phyloP scores from a whole-genome alignment of 1,140 invertebrate genomes.

The Drosophila hydei region DNA sequence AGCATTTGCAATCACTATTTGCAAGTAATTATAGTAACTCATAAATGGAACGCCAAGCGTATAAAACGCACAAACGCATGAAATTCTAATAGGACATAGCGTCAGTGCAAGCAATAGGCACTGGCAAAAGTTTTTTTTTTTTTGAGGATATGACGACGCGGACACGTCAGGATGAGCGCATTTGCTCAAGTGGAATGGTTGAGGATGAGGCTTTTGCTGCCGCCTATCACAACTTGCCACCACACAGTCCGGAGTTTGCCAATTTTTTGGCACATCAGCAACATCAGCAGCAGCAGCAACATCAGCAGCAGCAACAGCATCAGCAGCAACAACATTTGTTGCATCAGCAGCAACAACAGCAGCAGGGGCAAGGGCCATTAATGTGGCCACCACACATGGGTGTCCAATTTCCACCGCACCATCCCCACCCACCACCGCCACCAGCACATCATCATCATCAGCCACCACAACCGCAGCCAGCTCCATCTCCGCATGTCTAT shows the following conservation, averaged over 20 bases:
- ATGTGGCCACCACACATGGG: conserved; percentile 62
- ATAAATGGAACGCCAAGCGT: conserved; percentile 16
- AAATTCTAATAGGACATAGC: conserved; percentile 65
- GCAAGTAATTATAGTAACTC: conserved; percentile 21
- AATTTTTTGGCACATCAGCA: conserved; percentile 65
- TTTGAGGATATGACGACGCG: conserved; percentile 60
- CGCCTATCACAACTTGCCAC: conserved; percentile 49
- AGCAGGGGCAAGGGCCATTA: conserved; percentile 46
- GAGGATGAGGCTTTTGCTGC: conserved; percentile 42
- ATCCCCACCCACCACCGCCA: conserved; percentile 39
- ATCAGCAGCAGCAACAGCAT: conserved; percentile 49
- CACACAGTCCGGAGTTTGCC: conserved; percentile 56
- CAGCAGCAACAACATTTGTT: conserved; percentile 24
- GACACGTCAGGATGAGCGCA: conserved; percentile 67
- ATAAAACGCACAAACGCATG: conserved; percentile 38
- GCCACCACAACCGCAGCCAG: conserved; percentile 46
- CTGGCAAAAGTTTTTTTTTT: conserved; percentile 30
- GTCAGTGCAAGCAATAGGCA: conserved; percentile 45
- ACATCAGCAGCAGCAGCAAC: conserved; percentile 56
- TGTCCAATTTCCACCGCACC: conserved; percentile 50
- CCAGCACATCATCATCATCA: conserved; percentile 45
- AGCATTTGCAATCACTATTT: conserved; percentile 11
- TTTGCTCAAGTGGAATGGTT: conserved; percentile 35
- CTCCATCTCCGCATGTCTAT: conserved; percentile 52
- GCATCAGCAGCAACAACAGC: conserved; percentile 52